Conservation (phyloP, 2,888 invertebrate species). For the Xylocampa areola region DNA sequence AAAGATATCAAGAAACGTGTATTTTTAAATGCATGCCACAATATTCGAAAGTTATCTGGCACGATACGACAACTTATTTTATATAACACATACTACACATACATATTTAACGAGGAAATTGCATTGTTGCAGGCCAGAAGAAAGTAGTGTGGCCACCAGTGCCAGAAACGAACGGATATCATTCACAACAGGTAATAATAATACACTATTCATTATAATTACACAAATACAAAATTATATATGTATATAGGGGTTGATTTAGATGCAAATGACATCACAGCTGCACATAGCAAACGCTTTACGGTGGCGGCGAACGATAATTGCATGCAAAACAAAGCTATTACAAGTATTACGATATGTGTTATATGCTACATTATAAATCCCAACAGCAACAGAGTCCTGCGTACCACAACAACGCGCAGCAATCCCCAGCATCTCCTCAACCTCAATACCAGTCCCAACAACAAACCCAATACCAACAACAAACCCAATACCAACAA, state of each 20-base stretch:
- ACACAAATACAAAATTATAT: slow-evolving; percentile 21
- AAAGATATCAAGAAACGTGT: slow-evolving; percentile 48
- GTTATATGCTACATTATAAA: slow-evolving; percentile 71
- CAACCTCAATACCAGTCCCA: slow-evolving; percentile 64
- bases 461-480: slow-evolving; percentile 61
- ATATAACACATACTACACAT: too few species aligned
- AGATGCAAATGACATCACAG: slow-evolving; percentile 68
- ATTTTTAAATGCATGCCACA: slow-evolving; percentile 49
- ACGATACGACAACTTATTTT: slow-evolving; percentile 28
- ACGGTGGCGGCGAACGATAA: slow-evolving; percentile 69
- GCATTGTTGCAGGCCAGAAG: slow-evolving; percentile 92
- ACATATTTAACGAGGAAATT: slow-evolving; percentile 34
- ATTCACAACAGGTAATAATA: slow-evolving; percentile 90
- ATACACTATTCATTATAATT: slow-evolving; percentile 6
- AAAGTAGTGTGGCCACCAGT: slow-evolving; percentile 97
- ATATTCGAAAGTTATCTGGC: slow-evolving; percentile 30
- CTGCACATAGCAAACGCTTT: slow-evolving; percentile 81
- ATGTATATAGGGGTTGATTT: slow-evolving; percentile 66
- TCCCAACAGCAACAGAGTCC: slow-evolving; percentile 82
- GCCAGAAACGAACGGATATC: slow-evolving; percentile 91
- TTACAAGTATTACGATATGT: slow-evolving; percentile 55
- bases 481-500: slow-evolving; percentile 63
- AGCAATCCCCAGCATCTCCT: slow-evolving; percentile 74
- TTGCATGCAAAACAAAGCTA: slow-evolving; percentile 68
- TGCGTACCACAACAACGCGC: slow-evolving; percentile 86